A percentile compares a stretch with the other conserved stretches of the same genome.
Evolutionary conservation across 2,888 invertebrate genomes (phyloP).

Genomic region (Aphidoletes aphidimyza): DNA sequence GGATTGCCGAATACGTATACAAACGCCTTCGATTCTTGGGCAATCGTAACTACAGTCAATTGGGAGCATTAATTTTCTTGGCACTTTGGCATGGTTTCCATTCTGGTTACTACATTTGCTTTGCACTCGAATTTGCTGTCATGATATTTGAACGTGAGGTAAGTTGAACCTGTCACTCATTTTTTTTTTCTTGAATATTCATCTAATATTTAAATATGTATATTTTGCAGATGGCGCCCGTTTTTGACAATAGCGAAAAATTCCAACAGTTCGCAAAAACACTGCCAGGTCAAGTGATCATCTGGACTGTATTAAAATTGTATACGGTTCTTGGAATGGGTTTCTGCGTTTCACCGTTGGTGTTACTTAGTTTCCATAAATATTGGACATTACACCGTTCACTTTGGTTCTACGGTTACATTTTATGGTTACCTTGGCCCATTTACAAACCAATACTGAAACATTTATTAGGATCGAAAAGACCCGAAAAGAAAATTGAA

Average conservation of each 20-base stretch:
- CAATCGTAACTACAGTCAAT: slow-evolving; percentile 83
- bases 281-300: slow-evolving; percentile 64
- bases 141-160: slow-evolving; percentile 88
- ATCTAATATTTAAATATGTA: slow-evolving; percentile 22
- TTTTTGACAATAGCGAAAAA: slow-evolving; percentile 68
- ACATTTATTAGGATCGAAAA: slow-evolving; percentile 37
- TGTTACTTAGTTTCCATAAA: slow-evolving; percentile 74
- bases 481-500: too few relatives aligned
- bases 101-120: slow-evolving; percentile 92
- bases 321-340: slow-evolving; percentile 87
- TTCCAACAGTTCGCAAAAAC: slow-evolving; percentile 68
- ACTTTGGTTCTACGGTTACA: slow-evolving; percentile 76
- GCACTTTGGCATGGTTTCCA: slow-evolving; percentile 97
- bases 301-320: slow-evolving; percentile 73
- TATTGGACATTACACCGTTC: slow-evolving; percentile 75
- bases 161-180: slow-evolving; percentile 59
- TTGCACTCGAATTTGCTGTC: slow-evolving; percentile 90
- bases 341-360: slow-evolving; percentile 82
- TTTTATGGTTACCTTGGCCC: slow-evolving; percentile 74
- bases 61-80: slow-evolving; percentile 83
- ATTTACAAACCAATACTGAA: slow-evolving; percentile 53
- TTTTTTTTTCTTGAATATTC: too few relatives aligned
- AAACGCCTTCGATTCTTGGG: slow-evolving; percentile 92
- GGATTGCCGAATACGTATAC: slow-evolving; percentile 94
- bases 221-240: slow-evolving; percentile 68